Evolutionary conservation across 2,113 vertebrate genomes (phyloP).

Genomic region (Jaculus jaculus): DNA sequence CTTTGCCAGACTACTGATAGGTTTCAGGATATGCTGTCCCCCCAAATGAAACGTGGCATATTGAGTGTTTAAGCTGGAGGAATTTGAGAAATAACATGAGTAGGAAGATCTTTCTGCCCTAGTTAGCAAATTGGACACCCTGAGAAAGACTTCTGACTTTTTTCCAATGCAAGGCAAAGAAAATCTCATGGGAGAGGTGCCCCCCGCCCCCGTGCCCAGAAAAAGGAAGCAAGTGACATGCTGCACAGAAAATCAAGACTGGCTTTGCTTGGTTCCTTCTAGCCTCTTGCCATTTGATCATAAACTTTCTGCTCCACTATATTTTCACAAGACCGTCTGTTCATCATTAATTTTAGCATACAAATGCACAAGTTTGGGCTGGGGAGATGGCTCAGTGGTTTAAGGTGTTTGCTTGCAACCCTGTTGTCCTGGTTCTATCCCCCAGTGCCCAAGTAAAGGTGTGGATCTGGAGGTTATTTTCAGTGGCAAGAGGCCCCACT

Average conservation of each 20-base stretch:
- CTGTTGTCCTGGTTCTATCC: no score
- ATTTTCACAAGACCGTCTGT: not conserved
- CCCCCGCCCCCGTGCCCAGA: not conserved
- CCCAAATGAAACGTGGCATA: not conserved
- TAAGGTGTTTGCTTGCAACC: no score
- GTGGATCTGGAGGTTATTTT: no score
- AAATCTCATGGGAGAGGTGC: not conserved
- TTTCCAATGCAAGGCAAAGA: not conserved
- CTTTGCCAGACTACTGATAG: not conserved
- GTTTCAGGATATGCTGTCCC: not conserved
- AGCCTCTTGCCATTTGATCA: not conserved
- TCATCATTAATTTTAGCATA: not conserved
- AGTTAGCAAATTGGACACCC: not conserved
- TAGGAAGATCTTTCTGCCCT: not conserved
- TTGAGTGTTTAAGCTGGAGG: not conserved
- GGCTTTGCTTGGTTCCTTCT: not conserved
- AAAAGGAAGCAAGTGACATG: not conserved
- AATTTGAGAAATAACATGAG: not conserved
- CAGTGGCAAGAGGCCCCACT: no score
- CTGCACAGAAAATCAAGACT: not conserved
- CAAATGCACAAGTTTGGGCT: not conserved
- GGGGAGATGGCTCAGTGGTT: no score
- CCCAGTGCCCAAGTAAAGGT: no score
- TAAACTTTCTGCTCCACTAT: not conserved
- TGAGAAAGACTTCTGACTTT: not conserved